Evolutionary conservation across 2,113 vertebrate species (phyloP).

Genomic region (Scopus umbretta): DNA sequence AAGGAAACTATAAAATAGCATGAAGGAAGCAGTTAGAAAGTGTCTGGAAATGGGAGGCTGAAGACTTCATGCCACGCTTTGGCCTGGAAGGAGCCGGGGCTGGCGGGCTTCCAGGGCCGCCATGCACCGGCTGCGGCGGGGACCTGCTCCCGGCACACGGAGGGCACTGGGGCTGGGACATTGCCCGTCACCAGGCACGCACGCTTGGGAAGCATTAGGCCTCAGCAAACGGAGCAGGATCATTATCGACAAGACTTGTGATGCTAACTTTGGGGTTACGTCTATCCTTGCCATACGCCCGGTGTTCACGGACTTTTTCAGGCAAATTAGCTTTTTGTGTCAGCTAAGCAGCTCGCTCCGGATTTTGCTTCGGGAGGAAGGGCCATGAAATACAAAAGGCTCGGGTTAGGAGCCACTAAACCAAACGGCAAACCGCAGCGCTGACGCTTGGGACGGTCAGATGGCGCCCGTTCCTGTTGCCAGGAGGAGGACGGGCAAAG

Average conservation of each 20-base stretch:
- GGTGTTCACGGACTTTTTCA: neutral
- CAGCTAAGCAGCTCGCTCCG: neutral
- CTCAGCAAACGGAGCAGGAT: neutral
- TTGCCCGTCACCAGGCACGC: neutral
- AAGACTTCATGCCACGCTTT: neutral
- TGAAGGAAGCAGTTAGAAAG: constrained; percentile 41
- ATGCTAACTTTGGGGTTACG: rapidly evolving
- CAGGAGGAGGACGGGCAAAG: neutral
- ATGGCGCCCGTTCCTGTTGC: rapidly evolving
- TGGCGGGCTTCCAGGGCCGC: neutral
- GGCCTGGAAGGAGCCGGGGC: neutral
- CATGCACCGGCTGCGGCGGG: rapidly evolving
- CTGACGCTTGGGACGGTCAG: rapidly evolving
- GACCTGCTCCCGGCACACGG: rapidly evolving
- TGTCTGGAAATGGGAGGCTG: constrained; percentile 16
- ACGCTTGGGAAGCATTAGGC: too few relatives aligned
- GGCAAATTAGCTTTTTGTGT: too few relatives aligned
- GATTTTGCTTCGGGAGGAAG: neutral
- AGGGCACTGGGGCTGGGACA: rapidly evolving
- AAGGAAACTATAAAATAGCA: constrained; percentile 6
- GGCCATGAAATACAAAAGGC: neutral
- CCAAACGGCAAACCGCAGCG: neutral
- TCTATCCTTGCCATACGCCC: rapidly evolving
- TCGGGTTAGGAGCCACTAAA: rapidly evolving
- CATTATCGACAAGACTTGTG: rapidly evolving